phyloP scores from a whole-genome alignment of 2,888 invertebrate genomes.

The Litoditis marina region DNA sequence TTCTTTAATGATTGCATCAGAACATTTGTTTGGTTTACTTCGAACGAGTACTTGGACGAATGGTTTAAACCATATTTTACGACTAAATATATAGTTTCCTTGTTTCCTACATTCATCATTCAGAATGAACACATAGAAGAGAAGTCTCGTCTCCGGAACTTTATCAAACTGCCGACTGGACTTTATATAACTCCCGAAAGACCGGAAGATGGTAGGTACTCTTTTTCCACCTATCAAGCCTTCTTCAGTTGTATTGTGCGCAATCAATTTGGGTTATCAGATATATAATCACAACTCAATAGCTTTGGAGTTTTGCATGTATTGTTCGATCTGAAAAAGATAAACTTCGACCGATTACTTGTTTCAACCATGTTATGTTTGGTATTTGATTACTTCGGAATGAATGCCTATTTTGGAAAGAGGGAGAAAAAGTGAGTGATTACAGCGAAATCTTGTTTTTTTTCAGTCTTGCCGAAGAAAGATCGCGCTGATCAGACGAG shows the following conservation, averaged over 20 bases:
- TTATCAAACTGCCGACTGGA: conserved; percentile 48
- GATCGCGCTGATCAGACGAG: conserved; percentile 51
- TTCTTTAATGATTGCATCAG: no score
- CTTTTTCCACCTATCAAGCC: no score
- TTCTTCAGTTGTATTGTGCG: no score
- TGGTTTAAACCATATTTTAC: not conserved
- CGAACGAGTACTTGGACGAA: not conserved
- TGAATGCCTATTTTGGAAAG: not conserved
- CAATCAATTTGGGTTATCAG: no score
- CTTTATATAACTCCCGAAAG: conserved; percentile 55
- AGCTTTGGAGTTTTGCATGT: no score
- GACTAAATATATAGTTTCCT: not conserved
- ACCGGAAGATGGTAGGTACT: conserved; percentile 44
- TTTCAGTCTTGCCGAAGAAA: conserved; percentile 52
- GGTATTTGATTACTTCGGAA: no score
- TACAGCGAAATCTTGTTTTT: not conserved
- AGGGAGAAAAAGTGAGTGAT: no score
- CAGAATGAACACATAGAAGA: conserved; percentile 43
- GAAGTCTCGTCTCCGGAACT: conserved; percentile 35
- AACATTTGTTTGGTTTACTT: not conserved
- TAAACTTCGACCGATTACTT: no score
- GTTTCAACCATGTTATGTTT: no score
- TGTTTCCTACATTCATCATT: no score
- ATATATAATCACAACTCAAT: no score
- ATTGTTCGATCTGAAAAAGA: no score